phyloP scores from a whole-genome alignment of 2,113 vertebrate genomes.

The Chaenogobius annularis region DNA sequence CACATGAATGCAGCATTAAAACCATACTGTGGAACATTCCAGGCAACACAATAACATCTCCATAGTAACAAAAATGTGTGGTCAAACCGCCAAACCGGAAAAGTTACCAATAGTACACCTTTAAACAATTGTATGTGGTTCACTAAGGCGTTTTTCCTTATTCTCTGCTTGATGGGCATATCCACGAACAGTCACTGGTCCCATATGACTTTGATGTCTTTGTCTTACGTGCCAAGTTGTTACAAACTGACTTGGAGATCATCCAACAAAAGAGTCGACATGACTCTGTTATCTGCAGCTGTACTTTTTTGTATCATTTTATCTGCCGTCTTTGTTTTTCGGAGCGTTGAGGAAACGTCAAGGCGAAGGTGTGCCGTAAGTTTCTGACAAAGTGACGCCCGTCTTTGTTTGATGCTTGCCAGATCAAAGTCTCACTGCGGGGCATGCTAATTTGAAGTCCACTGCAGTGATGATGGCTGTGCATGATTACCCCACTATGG shows the following conservation, averaged over 20 bases:
- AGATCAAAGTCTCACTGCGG: slow-evolving; percentile 76
- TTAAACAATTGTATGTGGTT: background rate
- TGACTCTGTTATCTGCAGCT: slow-evolving; percentile 58
- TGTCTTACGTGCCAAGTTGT: slow-evolving; percentile 48
- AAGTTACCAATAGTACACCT: background rate
- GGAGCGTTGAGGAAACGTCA: slow-evolving; percentile 62
- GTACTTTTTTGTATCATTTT: slow-evolving; percentile 67
- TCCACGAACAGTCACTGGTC: slow-evolving; percentile 40
- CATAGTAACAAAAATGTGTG: too few relatives aligned
- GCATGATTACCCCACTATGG: slow-evolving; percentile 79
- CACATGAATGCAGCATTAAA: too few relatives aligned
- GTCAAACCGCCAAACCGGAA: background rate
- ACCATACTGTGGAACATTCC: background rate
- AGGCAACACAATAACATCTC: background rate
- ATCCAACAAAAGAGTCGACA: slow-evolving; percentile 45
- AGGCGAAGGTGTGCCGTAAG: slow-evolving; percentile 77
- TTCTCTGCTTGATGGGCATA: slow-evolving; percentile 48
- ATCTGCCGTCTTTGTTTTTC: slow-evolving; percentile 68
- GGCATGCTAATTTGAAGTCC: slow-evolving; percentile 77
- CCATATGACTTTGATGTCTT: slow-evolving; percentile 68
- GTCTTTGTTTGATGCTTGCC: slow-evolving; percentile 73
- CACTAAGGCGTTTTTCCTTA: slow-evolving; percentile 24
- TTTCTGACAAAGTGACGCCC: slow-evolving; percentile 76
- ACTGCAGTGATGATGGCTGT: slow-evolving; percentile 74
- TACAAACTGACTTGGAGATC: slow-evolving; percentile 55